Evolutionary conservation across 2,797 vertebrate species (phyloP).

Genomic region (Hippocampus kuda): DNA sequence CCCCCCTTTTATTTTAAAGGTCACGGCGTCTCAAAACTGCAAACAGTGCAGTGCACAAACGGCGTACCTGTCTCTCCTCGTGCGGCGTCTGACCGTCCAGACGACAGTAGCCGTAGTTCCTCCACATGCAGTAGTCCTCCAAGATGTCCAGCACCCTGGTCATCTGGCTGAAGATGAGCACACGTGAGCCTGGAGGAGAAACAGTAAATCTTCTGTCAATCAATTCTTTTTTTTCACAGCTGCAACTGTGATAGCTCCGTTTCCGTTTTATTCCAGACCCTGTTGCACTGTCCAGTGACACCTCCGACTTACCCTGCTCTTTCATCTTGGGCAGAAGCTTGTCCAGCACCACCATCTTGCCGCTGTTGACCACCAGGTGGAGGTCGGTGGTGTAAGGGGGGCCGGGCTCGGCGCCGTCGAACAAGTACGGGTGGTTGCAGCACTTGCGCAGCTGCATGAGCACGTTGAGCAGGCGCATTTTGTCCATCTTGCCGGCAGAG

Average conservation of each 20-base stretch:
- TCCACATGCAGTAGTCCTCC: conserved; percentile 99
- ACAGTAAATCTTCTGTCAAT: not conserved
- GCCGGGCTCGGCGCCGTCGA: conserved; percentile 93
- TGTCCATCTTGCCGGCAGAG: conserved; percentile 96
- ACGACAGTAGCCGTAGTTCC: conserved; percentile 89
- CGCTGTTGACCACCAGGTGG: conserved; percentile 93
- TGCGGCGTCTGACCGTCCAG: conserved; percentile 96
- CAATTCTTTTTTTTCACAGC: not conserved
- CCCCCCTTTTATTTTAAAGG: not conserved
- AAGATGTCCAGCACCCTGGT: conserved; percentile 95
- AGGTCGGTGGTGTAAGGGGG: conserved; percentile 96
- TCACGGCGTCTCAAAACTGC: not conserved
- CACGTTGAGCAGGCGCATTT: conserved; percentile 93
- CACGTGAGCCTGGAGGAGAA: conserved; percentile 74
- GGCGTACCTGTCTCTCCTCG: conserved; percentile 87
- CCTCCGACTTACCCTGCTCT: conserved; percentile 74
- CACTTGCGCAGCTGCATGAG: conserved; percentile 97
- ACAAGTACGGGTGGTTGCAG: conserved; percentile 96
- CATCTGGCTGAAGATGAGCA: conserved; percentile 99
- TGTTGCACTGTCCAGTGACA: not conserved
- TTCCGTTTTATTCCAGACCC: too few species aligned
- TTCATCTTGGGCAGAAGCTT: conserved; percentile 92
- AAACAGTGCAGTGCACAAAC: not conserved
- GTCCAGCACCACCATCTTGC: conserved; percentile 95
- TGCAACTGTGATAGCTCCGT: not conserved